Evolutionary conservation across 2,888 invertebrate genomes (phyloP).

Genomic region (Petrolisthes manimaculis): DNA sequence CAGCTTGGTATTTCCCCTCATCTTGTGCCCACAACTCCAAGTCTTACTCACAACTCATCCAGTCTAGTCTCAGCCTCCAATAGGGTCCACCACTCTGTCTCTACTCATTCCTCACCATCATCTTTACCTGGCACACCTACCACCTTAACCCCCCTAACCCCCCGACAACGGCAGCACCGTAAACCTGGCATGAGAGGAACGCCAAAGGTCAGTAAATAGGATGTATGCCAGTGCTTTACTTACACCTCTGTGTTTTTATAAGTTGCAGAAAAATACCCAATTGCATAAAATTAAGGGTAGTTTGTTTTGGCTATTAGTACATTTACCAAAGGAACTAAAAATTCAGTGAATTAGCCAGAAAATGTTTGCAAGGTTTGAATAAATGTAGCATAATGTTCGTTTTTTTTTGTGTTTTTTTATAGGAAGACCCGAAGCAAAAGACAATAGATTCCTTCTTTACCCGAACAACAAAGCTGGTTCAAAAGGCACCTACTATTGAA

Average conservation of each 20-base stretch:
- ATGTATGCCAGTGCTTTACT: no score
- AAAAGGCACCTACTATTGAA: neutral
- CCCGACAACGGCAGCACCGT: conserved; percentile 11
- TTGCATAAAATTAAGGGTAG: no score
- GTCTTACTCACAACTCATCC: conserved; percentile 6
- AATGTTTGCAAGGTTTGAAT: no score
- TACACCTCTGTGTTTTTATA: no score
- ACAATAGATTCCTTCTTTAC: conserved; percentile 57
- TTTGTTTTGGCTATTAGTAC: no score
- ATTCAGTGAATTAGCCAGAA: neutral
- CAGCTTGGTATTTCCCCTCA: conserved; percentile 37
- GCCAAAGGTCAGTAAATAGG: conserved; percentile 25
- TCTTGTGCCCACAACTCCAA: conserved; percentile 12
- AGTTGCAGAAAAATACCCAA: no score
- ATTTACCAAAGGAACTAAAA: neutral
- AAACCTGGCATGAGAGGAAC: conserved; percentile 10
- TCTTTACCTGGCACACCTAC: conserved; percentile 15
- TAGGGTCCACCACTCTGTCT: conserved; percentile 14
- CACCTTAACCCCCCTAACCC: neutral
- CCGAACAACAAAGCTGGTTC: conserved; percentile 20
- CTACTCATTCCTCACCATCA: neutral
- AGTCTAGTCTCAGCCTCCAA: neutral
- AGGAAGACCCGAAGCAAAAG: conserved; percentile 50
- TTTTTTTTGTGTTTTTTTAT: neutral
- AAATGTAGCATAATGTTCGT: neutral